Base-by-base conservation (phyloP, 2,888 invertebrate genomes). In the Lasioglossum vierecki region DNA sequence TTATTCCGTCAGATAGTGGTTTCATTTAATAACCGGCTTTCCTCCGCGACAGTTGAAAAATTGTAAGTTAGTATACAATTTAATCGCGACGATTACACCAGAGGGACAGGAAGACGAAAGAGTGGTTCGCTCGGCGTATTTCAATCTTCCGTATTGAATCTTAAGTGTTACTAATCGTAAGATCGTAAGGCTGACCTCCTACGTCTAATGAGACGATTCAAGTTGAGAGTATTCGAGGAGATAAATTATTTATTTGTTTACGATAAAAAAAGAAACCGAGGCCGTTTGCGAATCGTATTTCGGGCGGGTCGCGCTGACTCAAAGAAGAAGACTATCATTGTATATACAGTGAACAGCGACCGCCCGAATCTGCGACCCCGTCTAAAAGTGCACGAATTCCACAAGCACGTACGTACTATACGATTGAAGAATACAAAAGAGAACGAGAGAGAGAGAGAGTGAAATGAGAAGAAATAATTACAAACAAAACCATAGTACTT, bases 181-280 rank as follows among this genome's bases (percentile, higher is more conserved):
- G 89, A 83, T 88, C 85, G 91, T 86, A 93, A 93, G 93, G 92
- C 92, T 93, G 93, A 93, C 88, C 91, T 93, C 89, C 85, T 87
- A 89, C 86, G 88, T 89, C 88, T 88, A 89, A 84, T 83, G 79
- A 81, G 88, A 90, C 88, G 90, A 83, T 89, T 90, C 89, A 89
- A 90, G 88, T 85, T 83, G 88, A 89, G 88, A 91, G 88, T 91
- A 92, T 90, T 77, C 90, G 88, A 88, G 90, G 88, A 92, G 86
- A 90, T 85, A 90, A 91, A 90, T 91, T 89, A 90, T 90, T 90
- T 90, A 90, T 90, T 90, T 90, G 90, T 90, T 90, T 90, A 90
- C 90, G 87, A 88, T 82, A 83, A 91, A 91, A 85, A 90, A 63
- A 63, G n/a, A 57, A 57, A 57, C 11, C 83, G 86, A 89, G 88